phyloP scores from a whole-genome alignment of 64 coral and sea anemone species.

The Catalaphyllia jardinei region DNA sequence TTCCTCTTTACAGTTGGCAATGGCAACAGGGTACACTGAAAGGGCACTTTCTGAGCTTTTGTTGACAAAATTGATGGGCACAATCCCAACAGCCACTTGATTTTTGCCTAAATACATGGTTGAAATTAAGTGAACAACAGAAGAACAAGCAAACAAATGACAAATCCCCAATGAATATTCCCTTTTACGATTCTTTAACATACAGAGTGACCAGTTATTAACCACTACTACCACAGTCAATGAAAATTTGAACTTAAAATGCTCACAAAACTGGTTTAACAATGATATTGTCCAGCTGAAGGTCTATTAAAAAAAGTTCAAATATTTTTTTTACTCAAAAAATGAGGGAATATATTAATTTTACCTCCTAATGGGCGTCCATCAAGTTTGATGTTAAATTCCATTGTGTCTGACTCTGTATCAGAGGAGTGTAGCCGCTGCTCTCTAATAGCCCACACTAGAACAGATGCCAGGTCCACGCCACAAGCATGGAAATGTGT shows the following conservation, averaged over 20 bases:
- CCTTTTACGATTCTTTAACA: too few relatives aligned
- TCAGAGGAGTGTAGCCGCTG: constrained; percentile 15
- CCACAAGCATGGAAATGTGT: constrained; percentile 36
- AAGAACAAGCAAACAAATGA: too few relatives aligned
- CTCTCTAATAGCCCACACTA: constrained; percentile 62
- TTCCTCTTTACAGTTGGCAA: constrained; percentile 33
- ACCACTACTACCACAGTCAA: background rate
- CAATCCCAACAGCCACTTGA: constrained; percentile 36
- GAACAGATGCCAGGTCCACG: constrained; percentile 31
- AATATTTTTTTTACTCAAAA: background rate
- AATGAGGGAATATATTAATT: background rate
- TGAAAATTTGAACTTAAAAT: too few relatives aligned
- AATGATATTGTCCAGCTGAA: too few relatives aligned
- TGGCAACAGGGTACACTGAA: constrained; percentile 24
- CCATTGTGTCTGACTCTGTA: constrained; percentile 23
- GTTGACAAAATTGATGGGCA: constrained; percentile 30
- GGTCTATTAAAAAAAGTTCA: background rate
- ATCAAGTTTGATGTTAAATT: constrained; percentile 51
- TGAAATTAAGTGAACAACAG: too few relatives aligned
- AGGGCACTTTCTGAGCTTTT: constrained; percentile 52
- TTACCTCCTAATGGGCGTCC: too few relatives aligned
- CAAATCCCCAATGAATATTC: too few relatives aligned
- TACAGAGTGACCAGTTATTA: too few relatives aligned
- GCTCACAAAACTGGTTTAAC: too few relatives aligned
- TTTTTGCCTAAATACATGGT: constrained; percentile 1